Percentiles rank a stretch among this genome's conserved stretches.
Evolutionary conservation across 2,113 vertebrate genomes (phyloP).

Genomic region (Heloderma charlesbogerti): DNA sequence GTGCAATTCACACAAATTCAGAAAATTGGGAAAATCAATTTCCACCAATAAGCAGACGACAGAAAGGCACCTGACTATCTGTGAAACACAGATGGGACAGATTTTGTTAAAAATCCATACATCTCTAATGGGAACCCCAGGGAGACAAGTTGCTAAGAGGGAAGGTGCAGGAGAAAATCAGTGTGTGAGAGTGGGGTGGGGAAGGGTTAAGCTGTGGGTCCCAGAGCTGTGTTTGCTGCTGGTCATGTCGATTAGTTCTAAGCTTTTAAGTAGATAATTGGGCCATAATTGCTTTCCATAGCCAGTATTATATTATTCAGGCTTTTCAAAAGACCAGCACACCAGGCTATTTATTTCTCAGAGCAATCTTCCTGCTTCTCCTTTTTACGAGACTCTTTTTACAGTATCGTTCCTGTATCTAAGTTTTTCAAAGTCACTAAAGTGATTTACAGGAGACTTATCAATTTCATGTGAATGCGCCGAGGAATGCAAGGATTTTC

Average conservation of each 20-base stretch:
- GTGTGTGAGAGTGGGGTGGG: too few relatives aligned
- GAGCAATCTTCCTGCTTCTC: background rate
- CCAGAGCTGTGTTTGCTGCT: background rate
- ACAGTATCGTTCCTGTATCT: slow-evolving; percentile 45
- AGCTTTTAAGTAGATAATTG: slow-evolving; percentile 15
- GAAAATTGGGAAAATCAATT: too few relatives aligned
- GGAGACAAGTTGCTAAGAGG: background rate
- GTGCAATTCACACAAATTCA: too few relatives aligned
- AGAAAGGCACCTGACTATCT: too few relatives aligned
- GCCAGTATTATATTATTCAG: background rate
- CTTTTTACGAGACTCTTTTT: slow-evolving; percentile 16
- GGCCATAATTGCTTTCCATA: background rate
- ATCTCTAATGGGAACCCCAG: background rate
- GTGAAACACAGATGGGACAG: too few relatives aligned
- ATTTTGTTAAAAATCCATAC: too few relatives aligned
- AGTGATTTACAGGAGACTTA: slow-evolving; percentile 74
- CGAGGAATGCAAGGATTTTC: slow-evolving; percentile 78
- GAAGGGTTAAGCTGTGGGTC: background rate
- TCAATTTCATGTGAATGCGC: slow-evolving; percentile 80
- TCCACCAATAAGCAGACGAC: too few relatives aligned
- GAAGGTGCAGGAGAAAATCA: background rate
- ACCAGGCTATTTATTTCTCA: background rate
- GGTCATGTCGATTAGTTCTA: background rate
- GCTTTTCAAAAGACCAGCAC: background rate
- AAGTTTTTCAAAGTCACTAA: slow-evolving; percentile 24